These are phyloP conservation scores for Odocoileus hemionus DNA, from an alignment of 2,113 vertebrate genomes.

Conservation along the genomic window DNA sequence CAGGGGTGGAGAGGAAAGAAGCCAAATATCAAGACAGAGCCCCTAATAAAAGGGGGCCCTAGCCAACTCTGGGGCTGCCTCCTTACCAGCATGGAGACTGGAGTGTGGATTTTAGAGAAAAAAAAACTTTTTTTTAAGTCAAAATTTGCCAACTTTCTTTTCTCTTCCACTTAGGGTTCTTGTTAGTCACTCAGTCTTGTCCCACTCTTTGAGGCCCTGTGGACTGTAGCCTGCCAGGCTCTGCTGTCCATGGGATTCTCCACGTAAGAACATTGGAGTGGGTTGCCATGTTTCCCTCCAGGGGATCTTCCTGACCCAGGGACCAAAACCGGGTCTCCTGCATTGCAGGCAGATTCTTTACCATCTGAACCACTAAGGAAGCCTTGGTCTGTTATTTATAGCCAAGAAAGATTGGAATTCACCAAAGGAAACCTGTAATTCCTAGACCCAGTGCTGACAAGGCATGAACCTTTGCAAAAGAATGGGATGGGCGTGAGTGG, in stretches of 20 bases:
- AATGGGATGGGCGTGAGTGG: not conserved
- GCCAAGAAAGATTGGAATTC: not conserved
- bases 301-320: not conserved
- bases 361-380: not conserved
- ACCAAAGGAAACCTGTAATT: not conserved
- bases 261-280: not conserved
- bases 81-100: not conserved
- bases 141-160: not conserved
- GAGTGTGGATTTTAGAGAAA: not conserved
- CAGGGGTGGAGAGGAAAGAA: not conserved
- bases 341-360: not conserved
- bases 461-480: not conserved
- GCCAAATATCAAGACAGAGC: not conserved
- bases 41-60: not conserved
- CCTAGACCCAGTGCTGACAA: not conserved
- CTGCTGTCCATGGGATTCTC: not conserved
- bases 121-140: not conserved
- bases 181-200: not conserved
- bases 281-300: not conserved
- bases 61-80: not conserved
- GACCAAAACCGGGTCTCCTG: not conserved
- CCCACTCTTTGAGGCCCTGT: not conserved
- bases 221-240: not conserved
- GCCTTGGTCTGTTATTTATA: not conserved
- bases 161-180: not conserved